Conservation (phyloP, 2,113 vertebrate species). For the Saccopteryx leptura region DNA sequence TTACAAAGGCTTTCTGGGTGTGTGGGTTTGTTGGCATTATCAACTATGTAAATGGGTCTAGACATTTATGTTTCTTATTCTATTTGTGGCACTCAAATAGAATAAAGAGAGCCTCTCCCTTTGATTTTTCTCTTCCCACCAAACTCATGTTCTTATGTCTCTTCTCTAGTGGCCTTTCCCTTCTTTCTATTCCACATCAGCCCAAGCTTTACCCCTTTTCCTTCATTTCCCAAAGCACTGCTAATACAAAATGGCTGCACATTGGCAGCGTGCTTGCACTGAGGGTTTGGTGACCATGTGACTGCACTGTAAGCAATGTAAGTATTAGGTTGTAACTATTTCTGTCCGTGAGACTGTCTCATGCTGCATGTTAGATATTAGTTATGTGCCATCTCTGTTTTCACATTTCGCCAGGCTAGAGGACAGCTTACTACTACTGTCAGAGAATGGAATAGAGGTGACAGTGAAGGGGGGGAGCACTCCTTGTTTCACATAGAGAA, state of each 20-base stretch:
- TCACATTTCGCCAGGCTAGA: constrained; percentile 12
- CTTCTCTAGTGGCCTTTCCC: neutral
- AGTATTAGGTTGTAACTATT: neutral
- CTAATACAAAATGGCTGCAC: neutral
- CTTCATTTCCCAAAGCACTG: neutral
- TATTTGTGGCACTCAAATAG: constrained; percentile 43
- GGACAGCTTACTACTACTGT: constrained; percentile 43
- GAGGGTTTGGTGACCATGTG: neutral
- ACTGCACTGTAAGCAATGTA: neutral
- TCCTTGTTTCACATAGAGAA: constrained; percentile 24
- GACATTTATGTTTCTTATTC: constrained; percentile 54
- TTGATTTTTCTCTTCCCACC: constrained; percentile 19
- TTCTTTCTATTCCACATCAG: neutral
- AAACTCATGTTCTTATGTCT: neutral
- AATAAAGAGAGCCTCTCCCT: neutral
- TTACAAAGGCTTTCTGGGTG: neutral
- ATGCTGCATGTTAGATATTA: neutral
- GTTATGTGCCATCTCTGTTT: constrained; percentile 34
- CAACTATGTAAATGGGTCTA: neutral
- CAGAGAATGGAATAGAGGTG: constrained; percentile 40
- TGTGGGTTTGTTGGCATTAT: constrained; percentile 38
- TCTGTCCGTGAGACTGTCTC: neutral
- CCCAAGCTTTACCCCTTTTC: neutral
- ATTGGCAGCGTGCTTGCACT: neutral
- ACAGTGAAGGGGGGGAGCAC: neutral